Evolutionary conservation across 2,113 vertebrate species (phyloP), one percentile per base, ranked within the genome.

Genomic region (Syngnathus typhle): DNA sequence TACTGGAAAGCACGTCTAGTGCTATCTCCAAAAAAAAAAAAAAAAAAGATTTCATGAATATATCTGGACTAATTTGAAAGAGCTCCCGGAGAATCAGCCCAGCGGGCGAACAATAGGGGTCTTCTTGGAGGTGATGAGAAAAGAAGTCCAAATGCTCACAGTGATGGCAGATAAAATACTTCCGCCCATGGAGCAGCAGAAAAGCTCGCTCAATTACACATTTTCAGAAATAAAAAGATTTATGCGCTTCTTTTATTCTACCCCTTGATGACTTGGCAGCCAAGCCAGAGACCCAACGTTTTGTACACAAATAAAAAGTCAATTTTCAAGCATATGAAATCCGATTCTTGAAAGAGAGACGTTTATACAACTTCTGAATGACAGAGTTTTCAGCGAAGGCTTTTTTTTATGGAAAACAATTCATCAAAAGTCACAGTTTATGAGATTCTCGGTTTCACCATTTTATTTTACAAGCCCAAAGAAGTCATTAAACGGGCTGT

Each of bases 401-500:
- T 61, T 44, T 41, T 39, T 43, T 43, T 43, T 62, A 58, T 62
- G 41, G 39, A 23, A 44, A 62, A 23, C n/a, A 23, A 62, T 62
- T 27, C 15, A 62, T 62, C 60, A 62, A 62, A 62, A 44, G 60
- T 62, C 60, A 44, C 37, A 44, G 44, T 62, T 62, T 62, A 62
- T 62, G 23, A 16, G 60, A 62, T 44, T 44, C 12, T n/a, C 4
- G 41, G 39, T 62, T 62, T 62, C 39, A 62, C 27, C 60, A 62
- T 62, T 6, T 62, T 43, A 62, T 62, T 62, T 62, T 62, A 62
- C 60, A 62, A 41, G 41, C 60, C 60, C 60, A 62, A 41, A 27
- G 60, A 62, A 62, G 60, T 62, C 60, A 62, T 62, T 62, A 62
- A 62, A 62, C 60, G n/a, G 21, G n/a, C 41, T 41, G 21, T 62